Percentiles rank a stretch among this genome's conserved stretches.
phyloP scores from a whole-genome alignment of 2,113 vertebrate genomes.

The Pelvicachromis taeniatus region DNA sequence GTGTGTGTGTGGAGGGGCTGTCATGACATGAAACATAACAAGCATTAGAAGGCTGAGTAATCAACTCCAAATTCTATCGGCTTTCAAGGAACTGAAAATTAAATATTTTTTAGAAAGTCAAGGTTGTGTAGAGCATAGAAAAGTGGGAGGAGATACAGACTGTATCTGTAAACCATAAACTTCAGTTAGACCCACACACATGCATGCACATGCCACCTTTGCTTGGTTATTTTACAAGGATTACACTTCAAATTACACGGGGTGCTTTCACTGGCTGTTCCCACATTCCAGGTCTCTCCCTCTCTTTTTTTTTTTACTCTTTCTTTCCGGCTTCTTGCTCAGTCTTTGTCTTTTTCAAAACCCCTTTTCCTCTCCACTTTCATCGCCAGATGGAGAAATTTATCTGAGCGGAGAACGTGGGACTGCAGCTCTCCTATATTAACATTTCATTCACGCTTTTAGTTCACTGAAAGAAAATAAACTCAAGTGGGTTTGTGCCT shows the following conservation, averaged over 20 bases:
- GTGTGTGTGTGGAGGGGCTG: too few species aligned
- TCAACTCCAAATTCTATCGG: background rate
- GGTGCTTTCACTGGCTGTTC: slow-evolving; percentile 57
- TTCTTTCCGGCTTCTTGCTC: slow-evolving; percentile 27
- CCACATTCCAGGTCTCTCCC: slow-evolving; percentile 54
- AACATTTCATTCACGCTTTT: slow-evolving; percentile 68
- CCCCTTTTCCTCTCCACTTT: background rate
- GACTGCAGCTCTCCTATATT: slow-evolving; percentile 46
- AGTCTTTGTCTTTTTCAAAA: slow-evolving; percentile 15
- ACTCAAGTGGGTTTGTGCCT: slow-evolving; percentile 58
- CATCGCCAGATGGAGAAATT: slow-evolving; percentile 32
- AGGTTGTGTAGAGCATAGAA: background rate
- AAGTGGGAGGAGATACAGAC: background rate
- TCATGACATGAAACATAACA: background rate
- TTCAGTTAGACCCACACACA: slow-evolving; percentile 10
- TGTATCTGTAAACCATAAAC: slow-evolving; percentile 1
- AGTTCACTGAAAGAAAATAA: slow-evolving; percentile 52
- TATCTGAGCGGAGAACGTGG: slow-evolving; percentile 33
- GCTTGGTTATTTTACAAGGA: slow-evolving; percentile 63
- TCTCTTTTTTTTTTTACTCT: slow-evolving; percentile 17
- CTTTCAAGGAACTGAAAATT: background rate
- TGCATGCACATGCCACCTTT: slow-evolving; percentile 14
- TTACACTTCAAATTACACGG: slow-evolving; percentile 62
- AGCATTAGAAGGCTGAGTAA: background rate
- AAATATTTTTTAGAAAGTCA: background rate